phyloP scores from a whole-genome alignment of 1,140 invertebrate species.

The Neuroterus valhalla region DNA sequence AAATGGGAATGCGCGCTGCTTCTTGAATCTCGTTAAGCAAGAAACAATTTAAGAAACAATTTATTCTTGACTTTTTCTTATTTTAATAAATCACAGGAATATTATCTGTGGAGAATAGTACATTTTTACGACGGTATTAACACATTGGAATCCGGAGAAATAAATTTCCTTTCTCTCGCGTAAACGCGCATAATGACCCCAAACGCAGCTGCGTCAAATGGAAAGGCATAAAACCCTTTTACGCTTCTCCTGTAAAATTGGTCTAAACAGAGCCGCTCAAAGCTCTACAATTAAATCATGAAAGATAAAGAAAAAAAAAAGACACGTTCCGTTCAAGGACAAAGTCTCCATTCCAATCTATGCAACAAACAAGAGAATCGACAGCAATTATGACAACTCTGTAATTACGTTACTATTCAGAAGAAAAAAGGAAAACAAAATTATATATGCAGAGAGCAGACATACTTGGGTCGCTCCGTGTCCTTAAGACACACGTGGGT shows the following conservation, averaged over 20 bases:
- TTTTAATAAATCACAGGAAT: not conserved
- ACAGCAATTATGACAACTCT: conserved; percentile 20
- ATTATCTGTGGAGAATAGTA: not conserved
- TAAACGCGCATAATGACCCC: conserved; percentile 14
- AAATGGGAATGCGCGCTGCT: not conserved
- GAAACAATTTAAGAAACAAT: not conserved
- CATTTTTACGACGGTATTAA: not conserved
- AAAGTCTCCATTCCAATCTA: not conserved
- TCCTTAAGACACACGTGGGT: too few relatives aligned
- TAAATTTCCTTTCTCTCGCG: conserved; percentile 12
- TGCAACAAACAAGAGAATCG: conserved; percentile 12
- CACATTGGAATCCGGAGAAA: not conserved
- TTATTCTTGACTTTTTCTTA: conserved; percentile 8
- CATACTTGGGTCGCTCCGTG: too few relatives aligned
- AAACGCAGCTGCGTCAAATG: conserved; percentile 14
- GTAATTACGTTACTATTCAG: not conserved
- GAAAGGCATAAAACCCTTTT: conserved; percentile 13
- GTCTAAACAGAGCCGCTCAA: not conserved
- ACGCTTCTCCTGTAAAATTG: not conserved
- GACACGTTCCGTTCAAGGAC: conserved; percentile 7
- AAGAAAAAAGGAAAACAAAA: conserved; percentile 1
- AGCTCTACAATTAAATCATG: conserved; percentile 15
- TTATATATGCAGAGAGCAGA: too few relatives aligned
- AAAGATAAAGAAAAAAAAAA: not conserved
- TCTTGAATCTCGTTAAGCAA: conserved; percentile 21